phyloP scores from a whole-genome alignment of 2,888 invertebrate genomes.

The Microdon myrmicae region DNA sequence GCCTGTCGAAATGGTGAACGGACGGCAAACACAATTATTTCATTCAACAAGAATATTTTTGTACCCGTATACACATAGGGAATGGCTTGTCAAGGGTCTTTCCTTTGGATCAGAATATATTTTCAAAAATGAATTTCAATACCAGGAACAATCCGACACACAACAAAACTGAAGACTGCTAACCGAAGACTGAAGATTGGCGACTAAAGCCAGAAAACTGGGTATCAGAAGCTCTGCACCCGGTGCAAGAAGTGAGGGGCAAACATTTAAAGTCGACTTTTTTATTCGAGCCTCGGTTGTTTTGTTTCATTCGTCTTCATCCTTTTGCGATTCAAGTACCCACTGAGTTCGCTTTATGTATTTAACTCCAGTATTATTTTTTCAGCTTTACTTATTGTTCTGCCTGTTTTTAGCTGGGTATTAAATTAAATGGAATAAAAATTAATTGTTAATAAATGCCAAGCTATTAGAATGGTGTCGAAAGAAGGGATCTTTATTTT shows the following conservation, averaged over 20 bases:
- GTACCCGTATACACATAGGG: constrained; percentile 2
- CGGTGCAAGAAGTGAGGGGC: too few species aligned
- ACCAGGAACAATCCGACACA: constrained; percentile 35
- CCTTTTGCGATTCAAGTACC: constrained; percentile 37
- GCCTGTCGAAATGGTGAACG: constrained; percentile 39
- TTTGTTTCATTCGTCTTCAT: constrained; percentile 10
- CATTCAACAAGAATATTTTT: constrained; percentile 21
- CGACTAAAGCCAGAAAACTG: too few species aligned
- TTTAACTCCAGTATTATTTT: constrained; percentile 27
- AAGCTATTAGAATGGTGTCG: constrained; percentile 22
- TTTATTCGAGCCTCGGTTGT: too few species aligned
- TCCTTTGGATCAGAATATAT: constrained; percentile 17
- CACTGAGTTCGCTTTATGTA: constrained; percentile 10
- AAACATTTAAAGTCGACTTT: too few species aligned
- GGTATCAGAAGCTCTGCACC: too few species aligned
- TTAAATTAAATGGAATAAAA: constrained; percentile 36
- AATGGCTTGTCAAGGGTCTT: constrained; percentile 34
- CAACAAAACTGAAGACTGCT: too few species aligned
- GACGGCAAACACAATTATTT: constrained; percentile 50
- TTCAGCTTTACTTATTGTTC: constrained; percentile 20
- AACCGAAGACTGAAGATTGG: too few species aligned
- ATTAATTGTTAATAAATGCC: constrained; percentile 49
- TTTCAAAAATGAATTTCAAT: constrained; percentile 20
- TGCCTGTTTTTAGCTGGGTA: constrained; percentile 24
- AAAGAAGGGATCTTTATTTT: constrained; percentile 15